Conservation (phyloP, 2,113 vertebrate species). For the Edolisoma coerulescens region DNA sequence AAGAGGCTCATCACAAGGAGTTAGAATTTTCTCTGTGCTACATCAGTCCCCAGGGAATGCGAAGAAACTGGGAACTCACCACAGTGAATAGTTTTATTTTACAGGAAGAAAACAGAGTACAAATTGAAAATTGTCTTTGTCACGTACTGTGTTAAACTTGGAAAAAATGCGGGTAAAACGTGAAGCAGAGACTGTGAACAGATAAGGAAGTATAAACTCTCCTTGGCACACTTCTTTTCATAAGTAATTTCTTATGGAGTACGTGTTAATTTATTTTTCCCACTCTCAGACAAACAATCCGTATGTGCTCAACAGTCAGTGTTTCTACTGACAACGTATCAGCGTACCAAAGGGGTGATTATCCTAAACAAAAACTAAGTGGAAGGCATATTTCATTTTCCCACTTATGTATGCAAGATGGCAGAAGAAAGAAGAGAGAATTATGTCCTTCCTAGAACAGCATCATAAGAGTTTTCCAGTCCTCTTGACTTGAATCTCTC, state of each 20-base stretch:
- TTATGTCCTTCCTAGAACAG: conserved; percentile 75
- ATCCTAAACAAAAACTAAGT: neutral
- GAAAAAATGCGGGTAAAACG: neutral
- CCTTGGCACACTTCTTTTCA: neutral
- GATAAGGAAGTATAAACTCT: neutral
- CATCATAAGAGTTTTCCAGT: conserved; percentile 82
- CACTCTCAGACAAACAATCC: neutral
- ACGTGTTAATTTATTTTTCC: neutral
- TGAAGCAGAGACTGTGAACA: neutral
- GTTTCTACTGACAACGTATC: neutral
- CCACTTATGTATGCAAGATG: neutral
- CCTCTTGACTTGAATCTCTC: conserved; percentile 44
- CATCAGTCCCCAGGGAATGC: neutral
- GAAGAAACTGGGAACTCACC: neutral
- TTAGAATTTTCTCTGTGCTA: neutral
- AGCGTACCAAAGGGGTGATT: neutral
- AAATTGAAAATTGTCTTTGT: neutral
- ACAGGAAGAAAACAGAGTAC: neutral
- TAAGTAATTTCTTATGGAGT: neutral
- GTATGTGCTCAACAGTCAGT: fast-evolving
- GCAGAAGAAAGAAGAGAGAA: neutral
- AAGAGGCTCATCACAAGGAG: neutral
- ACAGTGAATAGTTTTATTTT: neutral
- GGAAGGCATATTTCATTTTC: neutral
- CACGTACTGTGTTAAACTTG: neutral